Conservation (phyloP, 2,888 invertebrate genomes). For the Polymixis lichenea region DNA sequence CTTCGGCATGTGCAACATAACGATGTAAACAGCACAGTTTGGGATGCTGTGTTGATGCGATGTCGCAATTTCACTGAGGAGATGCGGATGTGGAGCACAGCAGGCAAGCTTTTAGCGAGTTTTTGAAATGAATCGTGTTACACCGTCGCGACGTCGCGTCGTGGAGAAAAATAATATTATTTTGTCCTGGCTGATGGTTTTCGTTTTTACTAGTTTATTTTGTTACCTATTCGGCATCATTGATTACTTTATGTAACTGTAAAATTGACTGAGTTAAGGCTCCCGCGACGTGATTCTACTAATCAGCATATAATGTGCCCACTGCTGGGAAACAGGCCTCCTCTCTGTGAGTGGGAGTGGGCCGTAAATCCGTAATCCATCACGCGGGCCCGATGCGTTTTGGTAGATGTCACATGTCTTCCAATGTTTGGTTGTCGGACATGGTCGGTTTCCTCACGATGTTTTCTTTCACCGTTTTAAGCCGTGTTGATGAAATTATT, state of each 20-base stretch:
- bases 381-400: no score
- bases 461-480: no score
- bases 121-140: constrained; percentile 26
- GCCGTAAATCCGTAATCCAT: no score
- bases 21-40: constrained; percentile 38
- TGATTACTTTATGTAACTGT: not conserved
- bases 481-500: no score
- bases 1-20: constrained; percentile 30
- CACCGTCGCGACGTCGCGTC: constrained; percentile 46
- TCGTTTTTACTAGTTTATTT: not conserved
- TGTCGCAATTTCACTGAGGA: constrained; percentile 47
- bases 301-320: no score
- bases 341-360: no score
- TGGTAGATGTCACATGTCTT: no score
- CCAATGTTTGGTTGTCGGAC: no score
- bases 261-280: not conserved
- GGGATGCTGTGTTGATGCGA: constrained; percentile 29
- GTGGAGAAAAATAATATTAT: not conserved
- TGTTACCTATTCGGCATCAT: not conserved
- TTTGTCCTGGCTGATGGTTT: not conserved
- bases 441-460: no score
- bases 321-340: no score
- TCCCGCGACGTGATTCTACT: no score
- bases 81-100: constrained; percentile 47
- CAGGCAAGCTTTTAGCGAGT: constrained; percentile 46